Conservation (phyloP, 1,140 invertebrate genomes). For the Cyrtorhinus lividipennis region DNA sequence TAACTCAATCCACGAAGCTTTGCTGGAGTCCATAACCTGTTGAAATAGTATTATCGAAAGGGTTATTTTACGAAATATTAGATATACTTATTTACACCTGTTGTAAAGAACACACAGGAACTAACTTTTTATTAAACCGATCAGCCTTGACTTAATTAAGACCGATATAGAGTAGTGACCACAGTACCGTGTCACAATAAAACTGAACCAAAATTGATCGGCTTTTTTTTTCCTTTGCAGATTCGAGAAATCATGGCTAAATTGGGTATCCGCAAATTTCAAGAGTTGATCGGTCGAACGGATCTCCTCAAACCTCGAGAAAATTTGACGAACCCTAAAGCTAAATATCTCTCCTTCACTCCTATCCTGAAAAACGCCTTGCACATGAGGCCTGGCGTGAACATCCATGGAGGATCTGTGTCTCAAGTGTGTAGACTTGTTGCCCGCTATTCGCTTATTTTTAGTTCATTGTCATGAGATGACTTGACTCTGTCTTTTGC, state of each 20-base stretch:
- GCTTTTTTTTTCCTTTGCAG: no score
- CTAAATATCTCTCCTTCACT: conserved; percentile 68
- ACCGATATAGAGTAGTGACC: no score
- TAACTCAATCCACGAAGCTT: no score
- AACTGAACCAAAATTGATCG: no score
- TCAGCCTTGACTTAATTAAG: no score
- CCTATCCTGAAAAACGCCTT: conserved; percentile 78
- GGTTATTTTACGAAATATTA: no score
- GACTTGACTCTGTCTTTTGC: conserved; percentile 27
- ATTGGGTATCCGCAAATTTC: conserved; percentile 74
- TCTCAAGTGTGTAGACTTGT: conserved; percentile 33
- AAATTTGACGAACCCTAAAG: conserved; percentile 53
- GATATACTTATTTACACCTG: no score
- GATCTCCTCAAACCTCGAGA: conserved; percentile 60
- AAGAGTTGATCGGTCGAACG: conserved; percentile 88
- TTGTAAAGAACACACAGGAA: no score
- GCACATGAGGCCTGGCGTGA: conserved; percentile 73
- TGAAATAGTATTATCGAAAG: no score
- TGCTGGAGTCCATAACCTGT: no score
- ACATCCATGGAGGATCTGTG: conserved; percentile 80
- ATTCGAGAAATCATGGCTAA: conserved; percentile 77
- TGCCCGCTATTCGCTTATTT: background rate
- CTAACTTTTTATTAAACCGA: no score
- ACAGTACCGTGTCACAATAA: no score
- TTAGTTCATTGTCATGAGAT: background rate